Conservation (phyloP, 2,797 vertebrate species). For the Cyprinodon diabolis region DNA sequence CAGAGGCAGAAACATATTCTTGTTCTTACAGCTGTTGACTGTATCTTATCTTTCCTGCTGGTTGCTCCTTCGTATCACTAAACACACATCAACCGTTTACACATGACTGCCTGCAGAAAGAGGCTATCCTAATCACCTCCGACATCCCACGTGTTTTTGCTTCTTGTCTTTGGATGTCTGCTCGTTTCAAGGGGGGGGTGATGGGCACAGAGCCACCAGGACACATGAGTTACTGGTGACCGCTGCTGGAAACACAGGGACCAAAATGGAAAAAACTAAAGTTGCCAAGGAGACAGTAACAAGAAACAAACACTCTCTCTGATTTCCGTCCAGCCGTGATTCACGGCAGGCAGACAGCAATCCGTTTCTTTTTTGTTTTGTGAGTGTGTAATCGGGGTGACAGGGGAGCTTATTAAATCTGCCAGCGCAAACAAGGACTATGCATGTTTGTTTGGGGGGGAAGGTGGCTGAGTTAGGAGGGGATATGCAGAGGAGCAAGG, state of each 20-base stretch:
- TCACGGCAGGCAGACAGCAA: constrained; percentile 18
- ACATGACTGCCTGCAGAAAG: constrained; percentile 30
- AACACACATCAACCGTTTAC: constrained; percentile 37
- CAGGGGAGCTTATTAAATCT: constrained; percentile 67
- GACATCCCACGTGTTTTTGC: constrained; percentile 17
- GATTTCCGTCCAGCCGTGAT: constrained; percentile 29
- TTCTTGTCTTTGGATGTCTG: constrained; percentile 23
- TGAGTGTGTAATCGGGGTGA: constrained; percentile 34
- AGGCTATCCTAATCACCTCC: not conserved
- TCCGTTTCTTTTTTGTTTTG: constrained; percentile 20
- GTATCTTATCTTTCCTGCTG: constrained; percentile 30
- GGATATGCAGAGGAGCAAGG: constrained; percentile 2
- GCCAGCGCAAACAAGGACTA: constrained; percentile 38
- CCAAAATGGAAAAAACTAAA: constrained; percentile 17
- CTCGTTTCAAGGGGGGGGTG: not conserved
- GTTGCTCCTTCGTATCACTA: constrained; percentile 13
- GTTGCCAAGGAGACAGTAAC: constrained; percentile 33
- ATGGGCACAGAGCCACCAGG: constrained; percentile 9
- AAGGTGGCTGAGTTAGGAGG: not conserved
- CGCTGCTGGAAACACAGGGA: not conserved
- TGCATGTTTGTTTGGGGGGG: constrained; percentile 12
- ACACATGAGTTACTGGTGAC: constrained; percentile 36
- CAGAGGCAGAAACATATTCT: constrained; percentile 21
- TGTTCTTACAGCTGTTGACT: constrained; percentile 12
- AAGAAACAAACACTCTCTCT: constrained; percentile 26